Percentiles rank a stretch among this genome's conserved stretches.
phyloP scores from a whole-genome alignment of 2,888 invertebrate species.

The Monoplex corrugatus region DNA sequence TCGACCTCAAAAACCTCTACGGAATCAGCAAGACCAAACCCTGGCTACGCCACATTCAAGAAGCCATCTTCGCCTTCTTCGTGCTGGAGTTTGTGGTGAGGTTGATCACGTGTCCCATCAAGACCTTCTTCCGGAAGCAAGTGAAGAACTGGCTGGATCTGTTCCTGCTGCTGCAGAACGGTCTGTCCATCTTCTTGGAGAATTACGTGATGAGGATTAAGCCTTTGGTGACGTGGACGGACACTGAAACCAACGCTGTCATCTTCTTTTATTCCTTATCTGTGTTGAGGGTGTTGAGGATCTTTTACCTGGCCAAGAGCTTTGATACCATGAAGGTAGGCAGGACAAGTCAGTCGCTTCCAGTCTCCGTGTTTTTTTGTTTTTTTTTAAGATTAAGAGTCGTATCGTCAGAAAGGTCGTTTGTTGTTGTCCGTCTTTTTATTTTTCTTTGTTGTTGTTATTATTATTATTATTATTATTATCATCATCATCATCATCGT shows the following conservation, averaged over 20 bases:
- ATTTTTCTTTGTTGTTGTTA: too few relatives aligned
- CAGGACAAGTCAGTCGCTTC: neutral
- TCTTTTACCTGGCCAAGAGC: slow-evolving; percentile 29
- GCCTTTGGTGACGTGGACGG: neutral
- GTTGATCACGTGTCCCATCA: slow-evolving; percentile 62
- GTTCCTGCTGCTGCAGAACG: slow-evolving; percentile 55
- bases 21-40: slow-evolving; percentile 17
- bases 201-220: neutral
- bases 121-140: slow-evolving; percentile 60
- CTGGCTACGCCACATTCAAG: slow-evolving; percentile 60
- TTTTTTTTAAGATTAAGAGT: too few relatives aligned
- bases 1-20: neutral
- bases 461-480: too few relatives aligned
- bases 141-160: slow-evolving; percentile 58
- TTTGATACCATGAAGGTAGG: slow-evolving; percentile 29
- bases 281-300: neutral
- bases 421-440: too few relatives aligned
- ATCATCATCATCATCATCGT: too few relatives aligned
- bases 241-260: neutral
- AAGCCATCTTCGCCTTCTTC: slow-evolving; percentile 67
- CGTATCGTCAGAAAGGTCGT: too few relatives aligned
- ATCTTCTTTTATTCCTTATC: slow-evolving; percentile 31
- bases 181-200: slow-evolving; percentile 21
- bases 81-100: slow-evolving; percentile 68
- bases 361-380: too few relatives aligned